Conservation (phyloP, 2,797 vertebrate genomes). For the Hemibagrus guttatus region DNA sequence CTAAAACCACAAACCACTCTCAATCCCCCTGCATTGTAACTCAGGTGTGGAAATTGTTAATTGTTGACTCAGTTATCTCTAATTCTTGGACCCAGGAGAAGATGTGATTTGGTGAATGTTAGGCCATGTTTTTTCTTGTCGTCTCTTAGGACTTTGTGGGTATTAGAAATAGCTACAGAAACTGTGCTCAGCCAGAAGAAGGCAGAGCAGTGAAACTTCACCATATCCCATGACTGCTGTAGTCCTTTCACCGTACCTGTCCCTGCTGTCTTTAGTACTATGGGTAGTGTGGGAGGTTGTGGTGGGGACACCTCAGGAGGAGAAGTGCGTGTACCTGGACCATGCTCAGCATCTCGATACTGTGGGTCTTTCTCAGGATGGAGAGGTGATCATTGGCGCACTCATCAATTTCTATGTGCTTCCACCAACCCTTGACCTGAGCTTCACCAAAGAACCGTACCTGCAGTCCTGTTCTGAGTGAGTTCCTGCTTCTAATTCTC, state of each 20-base stretch:
- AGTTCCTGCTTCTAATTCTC: not conserved
- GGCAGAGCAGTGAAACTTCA: slow-evolving; percentile 3
- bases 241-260: not conserved
- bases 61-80: slow-evolving; percentile 43
- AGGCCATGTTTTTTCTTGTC: slow-evolving; percentile 31
- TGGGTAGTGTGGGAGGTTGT: slow-evolving; percentile 21
- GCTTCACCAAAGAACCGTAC: slow-evolving; percentile 60
- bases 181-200: not conserved
- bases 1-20: not conserved
- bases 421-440: slow-evolving; percentile 55
- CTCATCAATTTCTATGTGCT: slow-evolving; percentile 69
- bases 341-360: slow-evolving; percentile 34
- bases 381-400: slow-evolving; percentile 74
- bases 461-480: slow-evolving; percentile 68
- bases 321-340: slow-evolving; percentile 56
- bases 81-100: slow-evolving; percentile 33
- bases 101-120: slow-evolving; percentile 23
- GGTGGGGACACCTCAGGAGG: slow-evolving; percentile 10
- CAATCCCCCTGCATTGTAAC: slow-evolving; percentile 6
- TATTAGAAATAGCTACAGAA: slow-evolving; percentile 45
- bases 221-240: slow-evolving; percentile 35
- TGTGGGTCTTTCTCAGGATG: slow-evolving; percentile 69
- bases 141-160: slow-evolving; percentile 42
- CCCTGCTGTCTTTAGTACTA: slow-evolving; percentile 28
- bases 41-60: slow-evolving; percentile 43